Conservation (phyloP, 2,888 invertebrate species). For the Thecophora atra region DNA sequence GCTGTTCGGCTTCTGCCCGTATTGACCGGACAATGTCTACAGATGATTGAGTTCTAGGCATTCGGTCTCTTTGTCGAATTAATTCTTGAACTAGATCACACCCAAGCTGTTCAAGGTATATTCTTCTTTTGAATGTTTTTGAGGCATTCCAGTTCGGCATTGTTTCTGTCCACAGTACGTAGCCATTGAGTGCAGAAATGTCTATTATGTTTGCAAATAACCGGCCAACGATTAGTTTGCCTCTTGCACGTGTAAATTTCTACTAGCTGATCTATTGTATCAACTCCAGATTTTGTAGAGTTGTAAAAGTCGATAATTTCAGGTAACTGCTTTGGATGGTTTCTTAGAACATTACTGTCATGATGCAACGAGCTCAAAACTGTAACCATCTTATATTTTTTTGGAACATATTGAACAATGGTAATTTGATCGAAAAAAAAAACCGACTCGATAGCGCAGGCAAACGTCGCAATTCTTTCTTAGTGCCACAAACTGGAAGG, state of each 20-base stretch:
- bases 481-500: conserved; percentile 4
- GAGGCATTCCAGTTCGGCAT: conserved; percentile 18
- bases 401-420: background rate
- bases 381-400: conserved; percentile 1
- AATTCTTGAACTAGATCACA: conserved; percentile 14
- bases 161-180: conserved; percentile 26
- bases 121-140: conserved; percentile 17
- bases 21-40: conserved; percentile 5
- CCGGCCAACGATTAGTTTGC: conserved; percentile 27
- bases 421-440: conserved; percentile 1
- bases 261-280: conserved; percentile 23
- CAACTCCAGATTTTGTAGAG: conserved; percentile 21
- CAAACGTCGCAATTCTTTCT: background rate
- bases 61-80: conserved; percentile 2
- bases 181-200: conserved; percentile 28
- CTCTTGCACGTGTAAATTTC: conserved; percentile 14
- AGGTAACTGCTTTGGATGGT: conserved; percentile 7
- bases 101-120: conserved; percentile 17
- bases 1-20: background rate
- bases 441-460: conserved; percentile 8
- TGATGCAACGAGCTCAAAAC: background rate
- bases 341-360: conserved; percentile 3
- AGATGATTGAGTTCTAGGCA: conserved; percentile 5
- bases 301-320: too few relatives aligned
- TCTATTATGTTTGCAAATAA: conserved; percentile 23